Evolutionary conservation across 2,797 vertebrate genomes (phyloP), one percentile per base, ranked within the genome.

Genomic region (Taeniopygia guttata): DNA sequence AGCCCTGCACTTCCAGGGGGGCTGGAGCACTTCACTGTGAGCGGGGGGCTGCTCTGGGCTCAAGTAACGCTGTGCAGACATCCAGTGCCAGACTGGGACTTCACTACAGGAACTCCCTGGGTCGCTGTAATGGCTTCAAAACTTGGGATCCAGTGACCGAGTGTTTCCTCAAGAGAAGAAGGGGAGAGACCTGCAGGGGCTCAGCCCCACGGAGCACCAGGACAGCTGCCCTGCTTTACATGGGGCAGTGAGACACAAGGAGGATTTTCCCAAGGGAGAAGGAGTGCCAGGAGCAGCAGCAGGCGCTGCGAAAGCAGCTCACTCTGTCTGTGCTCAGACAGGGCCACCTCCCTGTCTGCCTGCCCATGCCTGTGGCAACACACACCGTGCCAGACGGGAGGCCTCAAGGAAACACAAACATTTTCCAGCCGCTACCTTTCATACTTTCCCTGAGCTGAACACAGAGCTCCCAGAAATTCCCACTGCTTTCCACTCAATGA

Each of bases 361-460:
- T 3, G 46, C 62, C 75, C 29, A 3, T 46, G 84, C 87, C 87
- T 86, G 21, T 15, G 19, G 87, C 91, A 92, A 80, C 78, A 73
- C 14, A 2, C 34, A 0, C 62, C 0, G 3, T 43, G 93, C 94
- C 94, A 94, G 85, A 19, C 4, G 0, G 3, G 91, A 64, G 82
- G 94, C 89, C 93, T 94, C 91, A 63, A 87, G 93, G 93, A 96
- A 95, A 96, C 43, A 76, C 59, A 95, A 89, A 96, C 64, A 92
- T 87, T 75, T 72, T 10, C 46, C 62, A 58, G 67, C 87, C 16
- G 25, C 68, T 51, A 66, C 82, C 72, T 91, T 91, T 89, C 89
- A 91, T 92, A 40, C 63, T 92, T 93, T 95, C 89, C 81, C 64
- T 16, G 16, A 43, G 27, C 43, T 51, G 84, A 92, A 77, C 66